Percentiles rank a stretch among this genome's conserved stretches.
These are phyloP conservation scores for Argyrosomus japonicus DNA, from an alignment of 2,113 vertebrate genomes.

Conservation along the genomic window DNA sequence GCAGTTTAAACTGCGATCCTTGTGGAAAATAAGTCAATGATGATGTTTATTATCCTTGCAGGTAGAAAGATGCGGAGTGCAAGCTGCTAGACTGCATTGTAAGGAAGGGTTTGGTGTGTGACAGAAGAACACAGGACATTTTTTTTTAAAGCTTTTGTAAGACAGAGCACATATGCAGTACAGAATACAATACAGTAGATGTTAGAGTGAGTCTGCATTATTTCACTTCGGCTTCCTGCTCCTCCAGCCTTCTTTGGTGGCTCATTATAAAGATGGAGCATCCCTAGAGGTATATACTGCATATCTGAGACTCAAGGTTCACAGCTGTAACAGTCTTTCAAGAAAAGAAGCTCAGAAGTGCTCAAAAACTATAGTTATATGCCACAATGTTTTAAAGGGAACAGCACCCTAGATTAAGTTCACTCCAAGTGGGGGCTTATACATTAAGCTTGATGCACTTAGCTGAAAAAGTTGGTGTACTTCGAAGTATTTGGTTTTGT, in stretches of 20 bases:
- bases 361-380: no score
- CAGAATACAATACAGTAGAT: not conserved
- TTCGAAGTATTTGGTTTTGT: no score
- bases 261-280: not conserved
- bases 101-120: not conserved
- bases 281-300: not conserved
- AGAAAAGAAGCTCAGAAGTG: no score
- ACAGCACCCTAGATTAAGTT: no score
- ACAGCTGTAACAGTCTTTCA: not conserved
- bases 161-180: not conserved
- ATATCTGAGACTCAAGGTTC: not conserved
- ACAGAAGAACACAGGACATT: not conserved
- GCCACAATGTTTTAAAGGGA: no score
- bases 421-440: no score
- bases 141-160: not conserved
- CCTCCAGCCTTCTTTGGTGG: not conserved
- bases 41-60: slow-evolving; percentile 15
- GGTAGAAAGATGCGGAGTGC: not conserved
- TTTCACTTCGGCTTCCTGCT: not conserved
- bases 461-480: no score
- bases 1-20: not conserved
- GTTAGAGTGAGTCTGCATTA: slow-evolving; percentile 1
- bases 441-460: no score
- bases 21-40: slow-evolving; percentile 15
- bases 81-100: not conserved